These are phyloP conservation scores for Nycteola revayana DNA, from an alignment of 2,888 invertebrate species.

Conservation along the genomic window DNA sequence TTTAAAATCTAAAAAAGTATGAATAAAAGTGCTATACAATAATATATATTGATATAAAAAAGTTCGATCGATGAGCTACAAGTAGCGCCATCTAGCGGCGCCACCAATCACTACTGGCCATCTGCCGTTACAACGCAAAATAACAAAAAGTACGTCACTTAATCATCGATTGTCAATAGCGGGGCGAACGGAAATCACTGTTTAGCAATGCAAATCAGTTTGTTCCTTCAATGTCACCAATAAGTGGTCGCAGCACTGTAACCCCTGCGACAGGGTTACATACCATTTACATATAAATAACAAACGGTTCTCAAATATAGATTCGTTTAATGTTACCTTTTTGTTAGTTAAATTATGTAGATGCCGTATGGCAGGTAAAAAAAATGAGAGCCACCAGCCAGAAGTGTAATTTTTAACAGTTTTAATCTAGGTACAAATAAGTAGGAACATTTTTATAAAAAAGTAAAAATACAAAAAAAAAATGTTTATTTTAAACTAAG, in stretches of 20 bases:
- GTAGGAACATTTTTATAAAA: no score
- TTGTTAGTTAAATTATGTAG: conserved; percentile 39
- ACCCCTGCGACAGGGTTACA: conserved; percentile 51
- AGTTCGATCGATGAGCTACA: no score
- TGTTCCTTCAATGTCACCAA: conserved; percentile 67
- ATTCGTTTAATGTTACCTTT: conserved; percentile 52
- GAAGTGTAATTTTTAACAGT: no score
- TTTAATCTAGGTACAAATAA: no score
- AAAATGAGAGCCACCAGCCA: no score
- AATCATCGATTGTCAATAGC: conserved; percentile 67
- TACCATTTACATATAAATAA: conserved; percentile 75
- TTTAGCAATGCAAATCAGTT: conserved; percentile 71
- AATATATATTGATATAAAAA: no score
- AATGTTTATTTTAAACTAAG: no score
- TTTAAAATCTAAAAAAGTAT: no score
- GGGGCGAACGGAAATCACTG: conserved; percentile 53
- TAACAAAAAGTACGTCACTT: conserved; percentile 52
- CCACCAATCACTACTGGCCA: conserved; percentile 29
- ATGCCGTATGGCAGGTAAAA: no score
- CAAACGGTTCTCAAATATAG: conserved; percentile 72
- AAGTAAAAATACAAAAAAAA: no score
- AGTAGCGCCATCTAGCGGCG: conserved; percentile 37
- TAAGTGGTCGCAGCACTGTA: conserved; percentile 39
- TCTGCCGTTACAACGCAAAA: conserved; percentile 54
- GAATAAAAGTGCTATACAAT: no score